Evolutionary conservation across 2,888 invertebrate species (phyloP).

Genomic region (Acrobasis consociella): DNA sequence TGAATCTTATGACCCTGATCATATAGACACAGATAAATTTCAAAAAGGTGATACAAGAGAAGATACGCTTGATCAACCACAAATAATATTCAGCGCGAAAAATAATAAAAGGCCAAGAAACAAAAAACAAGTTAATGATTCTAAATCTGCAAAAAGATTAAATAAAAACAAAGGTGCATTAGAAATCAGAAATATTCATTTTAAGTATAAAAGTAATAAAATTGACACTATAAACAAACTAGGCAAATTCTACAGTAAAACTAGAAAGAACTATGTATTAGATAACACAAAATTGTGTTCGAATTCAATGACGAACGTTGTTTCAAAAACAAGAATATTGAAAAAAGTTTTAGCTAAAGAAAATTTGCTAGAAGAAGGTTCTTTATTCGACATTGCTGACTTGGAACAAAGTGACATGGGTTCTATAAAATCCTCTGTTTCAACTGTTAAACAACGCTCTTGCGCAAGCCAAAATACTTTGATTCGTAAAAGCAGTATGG

Average conservation of each 20-base stretch:
- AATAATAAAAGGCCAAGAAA: conserved; percentile 37
- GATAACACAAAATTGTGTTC: conserved; percentile 36
- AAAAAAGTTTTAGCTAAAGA: conserved; percentile 52
- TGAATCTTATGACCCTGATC: background rate
- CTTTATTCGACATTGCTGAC: conserved; percentile 26
- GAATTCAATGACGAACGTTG: conserved; percentile 41
- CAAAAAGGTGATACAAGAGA: conserved; percentile 11
- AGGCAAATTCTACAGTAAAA: conserved; percentile 41
- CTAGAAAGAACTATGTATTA: conserved; percentile 34
- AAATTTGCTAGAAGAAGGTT: conserved; percentile 45
- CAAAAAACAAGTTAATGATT: conserved; percentile 29
- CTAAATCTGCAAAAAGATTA: conserved; percentile 30
- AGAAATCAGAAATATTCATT: conserved; percentile 42
- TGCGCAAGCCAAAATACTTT: conserved; percentile 57
- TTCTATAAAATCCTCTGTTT: conserved; percentile 37
- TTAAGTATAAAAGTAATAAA: conserved; percentile 46
- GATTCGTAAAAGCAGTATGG: conserved; percentile 35
- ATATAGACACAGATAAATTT: conserved; percentile 4
- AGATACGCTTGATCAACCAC: conserved; percentile 29
- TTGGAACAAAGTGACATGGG: conserved; percentile 31
- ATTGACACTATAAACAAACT: conserved; percentile 35
- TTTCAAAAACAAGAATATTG: conserved; percentile 45
- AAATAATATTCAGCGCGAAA: conserved; percentile 40
- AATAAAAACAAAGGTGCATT: conserved; percentile 40
- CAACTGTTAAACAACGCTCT: conserved; percentile 40